Conservation (phyloP, 1,140 invertebrate species). For the Pseudobourletiella spinata region DNA sequence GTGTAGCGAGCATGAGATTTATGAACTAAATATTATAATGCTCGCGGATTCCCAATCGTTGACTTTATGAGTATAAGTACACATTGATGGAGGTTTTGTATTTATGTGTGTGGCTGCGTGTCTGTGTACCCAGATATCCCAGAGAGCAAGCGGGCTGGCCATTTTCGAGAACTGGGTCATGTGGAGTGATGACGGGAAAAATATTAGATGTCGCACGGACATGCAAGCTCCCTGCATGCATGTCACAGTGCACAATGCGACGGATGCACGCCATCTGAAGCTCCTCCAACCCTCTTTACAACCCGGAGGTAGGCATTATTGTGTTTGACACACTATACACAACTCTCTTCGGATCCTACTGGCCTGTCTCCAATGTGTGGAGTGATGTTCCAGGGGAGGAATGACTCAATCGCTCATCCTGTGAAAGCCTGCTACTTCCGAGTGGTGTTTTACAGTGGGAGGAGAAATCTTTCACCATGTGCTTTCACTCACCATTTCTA, state of each 20-base stretch:
- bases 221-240: slow-evolving; percentile 6
- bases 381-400: background rate
- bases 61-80: too few species aligned
- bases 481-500: background rate
- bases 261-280: background rate
- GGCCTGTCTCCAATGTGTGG: too few species aligned
- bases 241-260: background rate
- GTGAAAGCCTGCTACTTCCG: background rate
- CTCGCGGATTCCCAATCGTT: too few species aligned
- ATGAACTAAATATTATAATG: too few species aligned
- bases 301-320: slow-evolving; percentile 7
- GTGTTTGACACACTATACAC: background rate
- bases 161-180: slow-evolving; percentile 15
- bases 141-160: background rate
- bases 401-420: background rate
- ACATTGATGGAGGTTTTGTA: too few species aligned
- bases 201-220: slow-evolving; percentile 2
- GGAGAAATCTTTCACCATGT: background rate
- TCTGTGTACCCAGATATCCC: background rate
- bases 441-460: background rate
- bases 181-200: slow-evolving; percentile 7
- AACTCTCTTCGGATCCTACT: background rate
- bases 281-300: slow-evolving; percentile 14
- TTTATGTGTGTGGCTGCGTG: too few species aligned
- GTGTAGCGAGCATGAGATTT: too few species aligned